Evolutionary conservation across 2,797 vertebrate species (phyloP).

Genomic region (Mormyrus hasselquistii): DNA sequence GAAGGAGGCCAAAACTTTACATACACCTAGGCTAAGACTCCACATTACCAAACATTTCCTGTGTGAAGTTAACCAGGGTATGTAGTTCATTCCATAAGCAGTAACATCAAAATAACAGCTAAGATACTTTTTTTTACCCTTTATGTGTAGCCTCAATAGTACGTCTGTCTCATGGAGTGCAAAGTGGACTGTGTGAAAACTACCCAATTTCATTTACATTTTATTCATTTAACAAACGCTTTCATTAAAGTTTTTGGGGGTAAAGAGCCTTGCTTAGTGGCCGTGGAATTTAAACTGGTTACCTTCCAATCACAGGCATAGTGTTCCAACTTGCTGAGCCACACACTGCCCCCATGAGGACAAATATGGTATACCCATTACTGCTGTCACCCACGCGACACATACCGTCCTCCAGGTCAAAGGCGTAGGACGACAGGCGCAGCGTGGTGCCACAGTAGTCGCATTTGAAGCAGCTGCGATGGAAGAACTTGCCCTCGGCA

Average conservation of each 20-base stretch:
- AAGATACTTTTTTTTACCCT: neutral
- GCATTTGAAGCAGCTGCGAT: constrained; percentile 96
- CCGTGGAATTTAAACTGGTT: neutral
- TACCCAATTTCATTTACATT: neutral
- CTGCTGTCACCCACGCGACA: neutral
- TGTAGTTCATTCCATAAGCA: neutral
- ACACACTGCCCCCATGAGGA: neutral
- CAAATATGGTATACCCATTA: neutral
- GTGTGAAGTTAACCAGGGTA: neutral
- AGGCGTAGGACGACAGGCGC: constrained; percentile 88
- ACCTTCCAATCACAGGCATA: neutral
- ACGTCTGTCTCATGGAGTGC: neutral
- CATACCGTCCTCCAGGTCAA: constrained; percentile 83
- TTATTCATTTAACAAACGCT: neutral
- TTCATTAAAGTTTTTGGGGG: neutral
- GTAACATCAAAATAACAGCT: neutral
- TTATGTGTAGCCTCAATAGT: neutral
- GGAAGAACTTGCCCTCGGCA: constrained; percentile 97
- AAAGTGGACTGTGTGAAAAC: neutral
- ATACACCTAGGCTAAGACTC: neutral
- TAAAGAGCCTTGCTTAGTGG: neutral
- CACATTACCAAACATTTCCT: neutral
- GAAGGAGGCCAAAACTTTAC: neutral
- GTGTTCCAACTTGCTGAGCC: neutral
- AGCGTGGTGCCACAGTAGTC: constrained; percentile 91